These are phyloP conservation scores for Artibeus lituratus DNA, from an alignment of 2,797 vertebrate genomes.

Conservation along the genomic window DNA sequence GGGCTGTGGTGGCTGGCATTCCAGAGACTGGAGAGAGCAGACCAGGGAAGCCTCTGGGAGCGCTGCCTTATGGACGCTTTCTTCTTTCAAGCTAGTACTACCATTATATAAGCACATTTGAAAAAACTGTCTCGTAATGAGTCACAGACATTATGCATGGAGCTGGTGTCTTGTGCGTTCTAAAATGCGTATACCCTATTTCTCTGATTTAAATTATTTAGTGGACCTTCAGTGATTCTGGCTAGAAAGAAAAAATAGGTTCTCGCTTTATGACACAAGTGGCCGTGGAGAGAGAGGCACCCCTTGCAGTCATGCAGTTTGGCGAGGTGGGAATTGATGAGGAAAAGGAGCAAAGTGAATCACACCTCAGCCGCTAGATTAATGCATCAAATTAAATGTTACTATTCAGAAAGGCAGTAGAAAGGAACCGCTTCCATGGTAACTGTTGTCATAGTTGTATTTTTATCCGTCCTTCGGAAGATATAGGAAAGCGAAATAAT, in stretches of 20 bases:
- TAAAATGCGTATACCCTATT: background rate
- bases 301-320: background rate
- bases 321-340: background rate
- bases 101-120: background rate
- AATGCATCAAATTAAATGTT: slow-evolving; percentile 59
- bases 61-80: background rate
- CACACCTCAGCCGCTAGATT: slow-evolving; percentile 53
- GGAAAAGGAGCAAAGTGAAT: slow-evolving; percentile 60
- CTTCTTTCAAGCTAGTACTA: background rate
- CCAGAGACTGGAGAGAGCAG: background rate
- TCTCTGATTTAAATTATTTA: slow-evolving; percentile 60
- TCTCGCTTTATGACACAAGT: slow-evolving; percentile 34
- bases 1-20: background rate
- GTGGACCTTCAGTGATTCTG: slow-evolving; percentile 29
- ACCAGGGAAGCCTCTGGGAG: background rate
- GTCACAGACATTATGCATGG: background rate
- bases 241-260: slow-evolving; percentile 44
- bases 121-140: background rate
- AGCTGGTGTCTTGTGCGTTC: slow-evolving; percentile 23
- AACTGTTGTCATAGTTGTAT: slow-evolving; percentile 72
- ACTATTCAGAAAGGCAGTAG: slow-evolving; percentile 52
- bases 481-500: slow-evolving; percentile 45
- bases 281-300: background rate
- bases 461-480: slow-evolving; percentile 59
- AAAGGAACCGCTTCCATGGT: slow-evolving; percentile 63